A percentile compares a stretch with the other conserved stretches of the same genome.
Conservation (phyloP, 2,888 invertebrate genomes). For the Acronicta leporina region DNA sequence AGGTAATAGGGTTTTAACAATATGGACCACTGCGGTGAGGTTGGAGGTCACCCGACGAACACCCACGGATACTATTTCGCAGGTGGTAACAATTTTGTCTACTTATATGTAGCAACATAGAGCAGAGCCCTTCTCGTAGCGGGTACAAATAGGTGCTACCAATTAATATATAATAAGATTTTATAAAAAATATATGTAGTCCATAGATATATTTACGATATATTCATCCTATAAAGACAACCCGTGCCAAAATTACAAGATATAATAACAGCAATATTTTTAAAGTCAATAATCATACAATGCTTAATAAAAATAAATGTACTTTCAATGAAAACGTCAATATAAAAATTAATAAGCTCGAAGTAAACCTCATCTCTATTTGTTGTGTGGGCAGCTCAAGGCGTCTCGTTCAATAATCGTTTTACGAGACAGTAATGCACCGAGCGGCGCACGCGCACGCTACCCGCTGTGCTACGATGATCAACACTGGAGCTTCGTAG, state of each 20-base stretch:
- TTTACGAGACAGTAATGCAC: conserved; percentile 31
- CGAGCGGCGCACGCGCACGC: conserved; percentile 21
- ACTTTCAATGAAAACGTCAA: conserved; percentile 38
- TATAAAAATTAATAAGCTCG: conserved; percentile 33
- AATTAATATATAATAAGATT: too few species aligned
- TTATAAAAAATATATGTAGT: too few species aligned
- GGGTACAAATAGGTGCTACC: too few species aligned
- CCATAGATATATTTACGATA: too few species aligned
- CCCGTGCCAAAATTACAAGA: too few species aligned
- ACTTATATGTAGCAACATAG: too few species aligned
- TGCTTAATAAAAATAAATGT: conserved; percentile 1
- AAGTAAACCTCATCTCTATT: conserved; percentile 40
- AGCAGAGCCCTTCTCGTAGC: too few species aligned
- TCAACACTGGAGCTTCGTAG: conserved; percentile 25
- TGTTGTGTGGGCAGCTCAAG: conserved; percentile 45
- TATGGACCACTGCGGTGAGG: conserved; percentile 56
- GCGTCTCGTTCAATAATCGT: conserved; percentile 29
- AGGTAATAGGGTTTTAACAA: conserved; percentile 39
- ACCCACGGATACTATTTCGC: conserved; percentile 47
- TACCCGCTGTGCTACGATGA: conserved; percentile 41
- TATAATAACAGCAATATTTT: neutral
- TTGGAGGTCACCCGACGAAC: conserved; percentile 52
- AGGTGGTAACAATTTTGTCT: too few species aligned
- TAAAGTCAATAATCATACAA: conserved; percentile 3
- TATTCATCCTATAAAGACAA: too few species aligned